Evolutionary conservation across 2,113 vertebrate genomes (phyloP).

Genomic region (Tupaia chinensis): DNA sequence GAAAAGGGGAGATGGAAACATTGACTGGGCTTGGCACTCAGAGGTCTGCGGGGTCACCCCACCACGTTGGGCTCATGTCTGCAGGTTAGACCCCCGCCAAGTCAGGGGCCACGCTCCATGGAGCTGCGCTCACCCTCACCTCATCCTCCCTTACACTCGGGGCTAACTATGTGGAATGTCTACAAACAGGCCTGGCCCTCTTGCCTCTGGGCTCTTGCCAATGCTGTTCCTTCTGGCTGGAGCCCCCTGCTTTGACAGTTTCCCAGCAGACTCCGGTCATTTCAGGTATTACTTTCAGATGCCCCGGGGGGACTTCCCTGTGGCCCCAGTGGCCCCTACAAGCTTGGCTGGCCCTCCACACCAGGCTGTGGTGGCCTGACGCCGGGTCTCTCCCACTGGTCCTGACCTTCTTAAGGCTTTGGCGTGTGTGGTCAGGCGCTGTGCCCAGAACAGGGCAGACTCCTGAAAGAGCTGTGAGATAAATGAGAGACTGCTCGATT

Average conservation of each 20-base stretch:
- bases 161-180: neutral
- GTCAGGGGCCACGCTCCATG: neutral
- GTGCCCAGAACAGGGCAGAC: neutral
- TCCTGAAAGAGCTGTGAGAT: neutral
- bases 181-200: neutral
- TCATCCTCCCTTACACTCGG: neutral
- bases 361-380: neutral
- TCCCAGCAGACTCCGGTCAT: neutral
- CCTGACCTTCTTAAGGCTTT: neutral
- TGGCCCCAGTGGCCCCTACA: neutral
- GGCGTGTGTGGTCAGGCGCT: neutral
- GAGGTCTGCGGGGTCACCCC: neutral
- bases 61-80: fast-evolving
- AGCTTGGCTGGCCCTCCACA: too few relatives aligned
- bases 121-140: neutral
- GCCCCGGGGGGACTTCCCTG: too few relatives aligned
- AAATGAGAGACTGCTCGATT: neutral
- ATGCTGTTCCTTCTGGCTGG: neutral
- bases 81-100: fast-evolving
- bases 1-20: too few relatives aligned
- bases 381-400: fast-evolving
- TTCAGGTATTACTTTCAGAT: neutral
- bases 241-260: neutral
- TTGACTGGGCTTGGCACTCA: neutral
- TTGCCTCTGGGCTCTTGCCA: neutral